Percentiles rank a stretch among this genome's conserved stretches.
These are phyloP conservation scores for Oscheius sp. DNA, from an alignment of 2,888 invertebrate species.

Conservation along the genomic window DNA sequence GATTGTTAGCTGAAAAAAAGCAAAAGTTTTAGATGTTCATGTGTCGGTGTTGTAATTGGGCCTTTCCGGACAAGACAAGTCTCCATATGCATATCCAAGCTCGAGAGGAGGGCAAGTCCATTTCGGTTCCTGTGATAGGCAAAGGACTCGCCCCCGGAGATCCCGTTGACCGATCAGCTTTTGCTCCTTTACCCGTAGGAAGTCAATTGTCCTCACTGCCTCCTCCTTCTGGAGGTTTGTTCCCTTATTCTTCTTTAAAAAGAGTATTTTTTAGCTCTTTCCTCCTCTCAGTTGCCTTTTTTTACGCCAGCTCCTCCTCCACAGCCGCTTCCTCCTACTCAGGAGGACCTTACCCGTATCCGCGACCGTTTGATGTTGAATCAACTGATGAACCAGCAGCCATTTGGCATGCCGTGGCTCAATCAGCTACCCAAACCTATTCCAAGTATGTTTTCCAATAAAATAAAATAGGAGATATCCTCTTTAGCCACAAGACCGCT, in stretches of 20 bases:
- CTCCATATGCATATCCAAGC: slow-evolving; percentile 68
- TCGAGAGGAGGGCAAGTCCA: slow-evolving; percentile 33
- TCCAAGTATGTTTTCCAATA: slow-evolving; percentile 38
- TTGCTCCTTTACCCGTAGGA: slow-evolving; percentile 12
- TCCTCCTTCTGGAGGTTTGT: slow-evolving; percentile 1
- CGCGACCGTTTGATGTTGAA: slow-evolving; percentile 43
- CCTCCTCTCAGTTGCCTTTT: slow-evolving; percentile 13
- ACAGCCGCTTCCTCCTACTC: slow-evolving; percentile 1
- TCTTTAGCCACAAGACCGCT: slow-evolving; percentile 34
- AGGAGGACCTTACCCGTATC: slow-evolving; percentile 29
- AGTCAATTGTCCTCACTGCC: background rate
- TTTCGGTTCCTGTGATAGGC: slow-evolving; percentile 35
- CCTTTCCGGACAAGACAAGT: slow-evolving; percentile 68
- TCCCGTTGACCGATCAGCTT: slow-evolving; percentile 15
- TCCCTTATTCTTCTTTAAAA: background rate
- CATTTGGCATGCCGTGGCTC: slow-evolving; percentile 38
- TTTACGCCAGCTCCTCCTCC: slow-evolving; percentile 24
- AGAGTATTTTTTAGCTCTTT: slow-evolving; percentile 8
- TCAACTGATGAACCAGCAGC: slow-evolving; percentile 35
- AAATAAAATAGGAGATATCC: background rate
- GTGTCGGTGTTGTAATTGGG: slow-evolving; percentile 73
- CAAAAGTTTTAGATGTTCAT: slow-evolving; percentile 59
- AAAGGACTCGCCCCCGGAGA: slow-evolving; percentile 32
- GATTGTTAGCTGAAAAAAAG: background rate
- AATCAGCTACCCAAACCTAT: slow-evolving; percentile 49